Base-by-base conservation (phyloP, 2,888 invertebrate species). In the Altica lythri region DNA sequence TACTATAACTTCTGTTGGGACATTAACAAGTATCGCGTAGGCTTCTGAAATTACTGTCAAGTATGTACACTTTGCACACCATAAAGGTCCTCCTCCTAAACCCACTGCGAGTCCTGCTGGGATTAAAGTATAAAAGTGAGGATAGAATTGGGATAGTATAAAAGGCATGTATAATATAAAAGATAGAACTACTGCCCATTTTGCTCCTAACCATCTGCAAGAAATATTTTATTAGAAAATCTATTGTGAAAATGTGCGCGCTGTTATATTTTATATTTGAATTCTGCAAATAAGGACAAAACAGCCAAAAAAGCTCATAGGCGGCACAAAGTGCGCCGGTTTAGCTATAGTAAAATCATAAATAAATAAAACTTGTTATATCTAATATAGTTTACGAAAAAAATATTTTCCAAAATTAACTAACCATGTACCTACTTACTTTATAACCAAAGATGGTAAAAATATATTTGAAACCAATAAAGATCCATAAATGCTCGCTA, bases 61-160 rank as follows among this genome's bases (percentile, higher is more conserved):
- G 70, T 95, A 96, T 0, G 94, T 92, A 73, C 96, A 95, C 75
- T 96, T 95, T 12, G 95, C 93, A 64, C 95, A 93, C 96, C 96
- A 96, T 13, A 96, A 79, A 0, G 95, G 95, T 0, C 95, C 95
- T 0, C 92, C 95, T 0, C 93, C 94, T 9, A 95, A 79, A 1
- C 94, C 94, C 0, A 93, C 86, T 63, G 90, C 83, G 68, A 92
- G 77, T 0, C 92, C 90, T 0, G 92, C 89, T 0, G 92, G 92
- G 32, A 92, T 85, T 72, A 92, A 80, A 0, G 93, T 92, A 70
- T 83, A 89, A 73, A 93, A 89, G 61, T 84, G 86, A 0, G 95
- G 93, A 73, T 90, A 88, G 73, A 95, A 92, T 76, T 96, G 95
- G 0, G 94, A 89, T 0, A 84, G 86, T 62, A 96, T 94, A 77